Evolutionary conservation across 2,797 vertebrate species (phyloP), one percentile per base, ranked within the genome.

Genomic region (Emydoidea blandingii): DNA sequence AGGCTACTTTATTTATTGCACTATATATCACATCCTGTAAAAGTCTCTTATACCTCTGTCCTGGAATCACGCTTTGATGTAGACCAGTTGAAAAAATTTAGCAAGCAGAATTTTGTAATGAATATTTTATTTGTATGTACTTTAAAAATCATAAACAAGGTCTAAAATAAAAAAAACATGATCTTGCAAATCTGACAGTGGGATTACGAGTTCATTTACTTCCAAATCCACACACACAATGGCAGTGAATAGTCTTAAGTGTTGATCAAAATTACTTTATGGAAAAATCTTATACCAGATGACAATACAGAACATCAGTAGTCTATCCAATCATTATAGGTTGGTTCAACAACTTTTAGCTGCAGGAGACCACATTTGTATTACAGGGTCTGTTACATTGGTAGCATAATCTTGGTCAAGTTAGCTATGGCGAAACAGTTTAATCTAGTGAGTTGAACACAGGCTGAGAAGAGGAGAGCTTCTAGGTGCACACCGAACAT

Each of bases 51-150:
- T 81, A 41, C 79, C 49, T 92, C 2, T 95, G 91, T 95, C 87
- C 91, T 95, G 92, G 83, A 34, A 79, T 93, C 72, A 74, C 21
- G 95, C 92, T 92, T 62, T 93, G 50, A 65, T 94, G 54, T 93
- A 76, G 95, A 94, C 95, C 96, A 85, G 68, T 86, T 88, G 68
- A 93, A 85, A 95, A 95, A 95, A n/a, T 86, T 86, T 12, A 92
- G 86, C 81, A 94, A 84, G 91, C 86, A 81, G 87, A 92, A 92
- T 92, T 95, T 96, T 96, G 86, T 96, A 95, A 86, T 41, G 88
- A 85, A 29, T 96, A 65, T 90, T 91, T 95, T 93, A 91, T 95
- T 97, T 95, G 96, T 97, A 95, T 0, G 0, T 93, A 91, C 95
- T 97, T 95, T 94, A 88, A 95, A 96, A 95, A 94, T 92, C 79